Base-by-base conservation (phyloP, 2,888 invertebrate species). In the Hypomecis atomaria region DNA sequence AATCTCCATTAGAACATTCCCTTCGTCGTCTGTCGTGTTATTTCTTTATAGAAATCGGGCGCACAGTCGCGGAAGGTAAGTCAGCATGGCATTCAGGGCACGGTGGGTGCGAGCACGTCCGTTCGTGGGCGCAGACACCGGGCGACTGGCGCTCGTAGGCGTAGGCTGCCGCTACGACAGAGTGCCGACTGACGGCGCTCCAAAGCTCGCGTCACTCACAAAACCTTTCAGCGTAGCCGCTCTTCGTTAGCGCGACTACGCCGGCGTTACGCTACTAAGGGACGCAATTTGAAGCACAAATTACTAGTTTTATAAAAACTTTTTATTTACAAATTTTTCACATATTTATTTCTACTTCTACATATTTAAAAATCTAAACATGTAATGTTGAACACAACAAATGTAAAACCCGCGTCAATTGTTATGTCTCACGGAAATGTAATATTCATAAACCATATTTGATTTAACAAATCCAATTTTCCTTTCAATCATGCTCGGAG, bases 11-110 rank as follows among this genome's bases (percentile, higher is more conserved):
- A 65, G 60, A 57, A 44, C 44, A 38, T 37, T 54, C 11, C 55
- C 60, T 49, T 57, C 50, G 65, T 50, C 56, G 65, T 53, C 65
- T 65, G 65, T 61, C 56, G 72, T 82, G 81, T 83, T 83, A 83
- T 84, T 81, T 84, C 74, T 78, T 84, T 82, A 81, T 83, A 82
- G 77, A 83, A 83, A 84, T 82, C 75, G 82, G 70, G 71, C 77
- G 79, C 74, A 78, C 71, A 71, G 84, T 82, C 78, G 81, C 81
- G 81, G 74, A 77, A 80, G 77, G 79, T 77, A 75, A 75, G 77
- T 64, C 65, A 65, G 65, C 77, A 73, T 82, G 73, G 75, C 74
- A 74, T 70, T 72, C 69, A 62, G 61, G 65, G 56, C 62, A 70
- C 71, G 69, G 75, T 65, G 72, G 71, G 69, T 63, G 60, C 58